A percentile compares a stretch with the other conserved stretches of the same genome.
These are phyloP conservation scores for Mus minutoides DNA, from an alignment of 2,797 vertebrate genomes.

Conservation along the genomic window DNA sequence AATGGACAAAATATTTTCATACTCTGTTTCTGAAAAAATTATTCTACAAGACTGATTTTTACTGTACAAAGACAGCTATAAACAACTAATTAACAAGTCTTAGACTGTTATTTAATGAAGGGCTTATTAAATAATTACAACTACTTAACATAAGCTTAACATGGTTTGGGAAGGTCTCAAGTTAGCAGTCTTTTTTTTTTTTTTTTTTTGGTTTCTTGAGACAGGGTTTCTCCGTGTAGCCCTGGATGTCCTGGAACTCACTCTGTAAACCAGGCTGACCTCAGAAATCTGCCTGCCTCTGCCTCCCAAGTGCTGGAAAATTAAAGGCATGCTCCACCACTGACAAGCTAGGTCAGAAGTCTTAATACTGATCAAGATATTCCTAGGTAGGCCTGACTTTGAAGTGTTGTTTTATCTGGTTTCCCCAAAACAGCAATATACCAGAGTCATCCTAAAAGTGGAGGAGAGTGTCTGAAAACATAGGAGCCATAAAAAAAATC, in stretches of 20 bases:
- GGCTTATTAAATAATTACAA: constrained; percentile 20
- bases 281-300: no score
- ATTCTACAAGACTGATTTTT: constrained; percentile 1
- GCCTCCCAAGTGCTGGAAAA: no score
- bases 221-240: no score
- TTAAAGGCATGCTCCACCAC: no score
- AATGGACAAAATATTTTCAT: neutral
- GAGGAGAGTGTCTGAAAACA: neutral
- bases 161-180: neutral
- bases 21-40: constrained; percentile 4
- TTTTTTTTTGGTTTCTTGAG: no score
- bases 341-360: neutral
- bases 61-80: constrained; percentile 20
- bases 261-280: no score
- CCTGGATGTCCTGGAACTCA: no score
- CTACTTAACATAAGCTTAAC: neutral
- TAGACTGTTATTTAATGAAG: neutral
- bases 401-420: constrained; percentile 39
- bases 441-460: neutral
- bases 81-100: neutral
- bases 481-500: constrained; percentile 14
- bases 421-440: constrained; percentile 39
- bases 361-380: constrained; percentile 29
- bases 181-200: neutral
- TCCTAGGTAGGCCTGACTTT: neutral